Evolutionary conservation across 2,797 vertebrate genomes (phyloP).

Genomic region (Labeo calbasu): DNA sequence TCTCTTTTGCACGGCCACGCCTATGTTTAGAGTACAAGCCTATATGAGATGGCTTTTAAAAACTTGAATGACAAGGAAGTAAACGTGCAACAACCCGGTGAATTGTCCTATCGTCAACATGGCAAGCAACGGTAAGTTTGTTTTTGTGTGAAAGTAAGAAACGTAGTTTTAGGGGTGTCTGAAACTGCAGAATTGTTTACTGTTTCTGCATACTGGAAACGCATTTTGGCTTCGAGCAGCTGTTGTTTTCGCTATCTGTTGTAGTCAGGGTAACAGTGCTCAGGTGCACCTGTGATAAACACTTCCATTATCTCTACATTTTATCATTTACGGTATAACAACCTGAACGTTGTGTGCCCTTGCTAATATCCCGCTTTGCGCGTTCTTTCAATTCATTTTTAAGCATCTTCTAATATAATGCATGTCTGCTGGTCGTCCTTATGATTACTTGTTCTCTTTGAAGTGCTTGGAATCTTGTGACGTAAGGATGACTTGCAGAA

Average conservation of each 20-base stretch:
- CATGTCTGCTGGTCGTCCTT: background rate
- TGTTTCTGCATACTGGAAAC: background rate
- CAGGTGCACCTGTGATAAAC: constrained; percentile 21
- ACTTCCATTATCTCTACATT: background rate
- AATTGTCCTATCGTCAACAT: background rate
- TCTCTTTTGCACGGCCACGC: background rate
- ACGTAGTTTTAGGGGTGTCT: background rate
- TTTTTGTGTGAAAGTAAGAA: background rate
- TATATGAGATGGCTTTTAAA: background rate
- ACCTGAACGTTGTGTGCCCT: background rate
- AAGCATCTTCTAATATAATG: background rate
- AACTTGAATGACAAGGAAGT: constrained; percentile 31
- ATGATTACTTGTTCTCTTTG: background rate
- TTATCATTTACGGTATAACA: background rate
- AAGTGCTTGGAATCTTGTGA: background rate
- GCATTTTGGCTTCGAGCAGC: background rate
- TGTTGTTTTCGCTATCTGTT: background rate
- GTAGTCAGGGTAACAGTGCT: constrained; percentile 19
- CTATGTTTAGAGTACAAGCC: background rate
- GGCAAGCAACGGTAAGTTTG: constrained; percentile 43
- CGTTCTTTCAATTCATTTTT: background rate
- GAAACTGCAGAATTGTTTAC: background rate
- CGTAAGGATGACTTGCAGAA: constrained; percentile 53
- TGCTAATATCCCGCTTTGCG: background rate
- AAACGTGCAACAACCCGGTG: background rate